Evolutionary conservation across 2,113 vertebrate genomes (phyloP), one percentile per base, ranked within the genome.

Genomic region (Mellivora capensis): DNA sequence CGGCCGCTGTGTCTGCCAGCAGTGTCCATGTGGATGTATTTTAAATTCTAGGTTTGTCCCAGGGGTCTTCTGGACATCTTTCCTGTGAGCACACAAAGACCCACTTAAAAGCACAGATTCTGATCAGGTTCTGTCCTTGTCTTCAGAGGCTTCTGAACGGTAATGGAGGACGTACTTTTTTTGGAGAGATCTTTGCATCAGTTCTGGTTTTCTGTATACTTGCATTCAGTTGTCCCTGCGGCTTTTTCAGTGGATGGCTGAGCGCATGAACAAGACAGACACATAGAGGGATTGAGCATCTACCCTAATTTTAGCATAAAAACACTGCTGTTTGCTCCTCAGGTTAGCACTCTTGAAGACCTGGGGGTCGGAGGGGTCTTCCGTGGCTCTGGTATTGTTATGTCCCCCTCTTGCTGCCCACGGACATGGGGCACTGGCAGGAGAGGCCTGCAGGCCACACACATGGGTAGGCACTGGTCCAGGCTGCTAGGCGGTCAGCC

Each of bases 201-300:
- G 62, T 57, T 91, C 49, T 10, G 52, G 21, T 72, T 76, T 76
- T 39, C 91, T 52, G 18, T 42, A 13, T 34, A 20, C 13, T 7
- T 4, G 15, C 11, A 10, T 21, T 57, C 14, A 0, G 37, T 31
- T 17, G 27, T 49, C 71, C 91, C 13, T 17, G 67, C 1, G 54
- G 15, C 39, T 62, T 49, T 39, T 85, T 54, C 17, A 12, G 8
- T 14, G 52, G 54, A 47, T 21, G 39, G 31, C 39, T 29, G 29
- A 21, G 8, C 23, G 25, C 61, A 14, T 0, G 54, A 47, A 2
- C 67, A 23, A 37, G 82, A 13, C 13, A 6, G 44, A 23, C 37
- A 0, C 7, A 0, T 0, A 6, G 67, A 27, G 69, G 21, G 67
- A 61, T 42, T 14, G 47, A 12, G 39, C 42, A 29, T 15, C 3